A percentile compares a stretch with the other conserved stretches of the same genome.
phyloP scores from a whole-genome alignment of 2,113 vertebrate genomes.

The Sceloporus undulatus region DNA sequence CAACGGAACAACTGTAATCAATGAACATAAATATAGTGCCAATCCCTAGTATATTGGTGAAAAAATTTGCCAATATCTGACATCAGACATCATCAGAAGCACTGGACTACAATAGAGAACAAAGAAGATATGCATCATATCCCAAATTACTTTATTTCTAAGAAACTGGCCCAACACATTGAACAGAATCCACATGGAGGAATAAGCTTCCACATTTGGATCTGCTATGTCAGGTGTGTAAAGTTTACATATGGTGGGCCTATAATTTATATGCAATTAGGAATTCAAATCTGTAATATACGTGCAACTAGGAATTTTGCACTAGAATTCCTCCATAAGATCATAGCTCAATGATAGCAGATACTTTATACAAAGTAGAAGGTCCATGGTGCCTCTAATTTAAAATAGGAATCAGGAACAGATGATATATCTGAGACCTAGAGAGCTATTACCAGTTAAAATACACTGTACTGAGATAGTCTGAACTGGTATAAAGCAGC shows the following conservation, averaged over 20 bases:
- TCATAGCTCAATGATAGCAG: background rate
- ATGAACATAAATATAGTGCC: too few species aligned
- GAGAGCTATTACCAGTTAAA: background rate
- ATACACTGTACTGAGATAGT: background rate
- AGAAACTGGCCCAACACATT: background rate
- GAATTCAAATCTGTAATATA: background rate
- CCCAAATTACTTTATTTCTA: background rate
- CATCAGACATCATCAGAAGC: too few species aligned
- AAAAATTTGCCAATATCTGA: too few species aligned
- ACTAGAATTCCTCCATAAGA: background rate
- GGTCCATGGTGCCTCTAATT: background rate
- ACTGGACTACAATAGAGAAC: background rate
- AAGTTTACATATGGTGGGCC: background rate
- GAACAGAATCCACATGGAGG: too few species aligned
- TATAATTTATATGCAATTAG: background rate
- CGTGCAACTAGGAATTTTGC: background rate
- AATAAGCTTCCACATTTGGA: background rate
- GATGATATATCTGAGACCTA: background rate
- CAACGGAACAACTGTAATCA: too few species aligned
- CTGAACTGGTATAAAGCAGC: background rate
- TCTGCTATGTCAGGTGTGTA: background rate
- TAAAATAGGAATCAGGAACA: background rate
- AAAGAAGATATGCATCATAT: background rate
- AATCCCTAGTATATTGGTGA: too few species aligned
- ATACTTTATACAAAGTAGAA: background rate